Evolutionary conservation across 2,113 vertebrate species (phyloP), one percentile per base, ranked within the genome.

Genomic region (Protobothrops flavoviridis): DNA sequence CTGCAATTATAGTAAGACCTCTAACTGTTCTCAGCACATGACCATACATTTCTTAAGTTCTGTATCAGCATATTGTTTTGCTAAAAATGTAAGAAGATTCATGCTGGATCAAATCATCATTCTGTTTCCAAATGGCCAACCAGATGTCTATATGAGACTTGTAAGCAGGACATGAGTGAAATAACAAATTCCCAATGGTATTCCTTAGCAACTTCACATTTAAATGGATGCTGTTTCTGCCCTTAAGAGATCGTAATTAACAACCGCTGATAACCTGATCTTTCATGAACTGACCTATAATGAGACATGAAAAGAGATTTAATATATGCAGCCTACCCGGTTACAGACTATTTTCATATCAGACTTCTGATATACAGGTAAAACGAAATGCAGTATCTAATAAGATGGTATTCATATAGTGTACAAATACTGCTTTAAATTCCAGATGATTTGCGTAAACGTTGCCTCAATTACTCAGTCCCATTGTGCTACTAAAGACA

Each of bases 391-490:
- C n/a, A 90, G 43, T 87, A 10, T n/a, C 93, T 93, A 92, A 92
- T 85, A 91, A 91, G 69, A 94, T 93, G 91, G 52, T 74, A 94
- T 88, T 96, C 90, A 93, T 55, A 88, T 56, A 21, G 52, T n/a
- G 92, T 2, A 15, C 94, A 95, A 95, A 96, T 87, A 88, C 9
- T 88, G 88, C 95, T 94, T 86, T 95, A 64, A 93, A 26, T 91
- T 96, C 93, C 0, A 0, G 90, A 89, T 94, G 81, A 93, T 33
- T 7, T 90, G 95, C 94, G 95, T 95, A 94, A 50, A 95, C 93
- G 95, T 94, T 88, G 87, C 89, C 90, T 95, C 91, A 91, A 88
- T 95, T 74, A 93, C 95, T 95, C 93, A 92, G 90, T 93, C 94
- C 90, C 95, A 93, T 39, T 91, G 86, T 91, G 56, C 91, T 94